These are phyloP conservation scores for Aphelinus atriplicis DNA, from an alignment of 1,140 invertebrate genomes.

Conservation along the genomic window DNA sequence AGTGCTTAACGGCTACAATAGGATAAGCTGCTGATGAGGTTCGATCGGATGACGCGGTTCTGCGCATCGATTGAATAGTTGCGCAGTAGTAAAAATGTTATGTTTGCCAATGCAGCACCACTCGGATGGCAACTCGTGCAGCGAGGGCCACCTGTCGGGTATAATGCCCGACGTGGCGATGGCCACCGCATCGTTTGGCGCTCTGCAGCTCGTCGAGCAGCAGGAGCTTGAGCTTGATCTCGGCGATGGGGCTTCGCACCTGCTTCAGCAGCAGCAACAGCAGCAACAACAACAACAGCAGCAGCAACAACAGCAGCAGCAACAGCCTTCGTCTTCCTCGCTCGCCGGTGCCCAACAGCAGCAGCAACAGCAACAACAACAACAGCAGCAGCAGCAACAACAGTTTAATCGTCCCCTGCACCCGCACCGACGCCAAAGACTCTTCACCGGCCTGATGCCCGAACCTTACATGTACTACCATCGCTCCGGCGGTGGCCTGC, in stretches of 20 bases:
- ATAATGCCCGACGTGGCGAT: constrained; percentile 91
- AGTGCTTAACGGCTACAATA: no score
- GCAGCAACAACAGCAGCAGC: constrained; percentile 17
- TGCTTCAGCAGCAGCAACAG: constrained; percentile 53
- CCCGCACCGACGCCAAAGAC: constrained; percentile 60
- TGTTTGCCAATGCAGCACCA: constrained; percentile 49
- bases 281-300: constrained; percentile 29
- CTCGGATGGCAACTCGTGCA: constrained; percentile 70
- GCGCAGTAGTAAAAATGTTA: no score
- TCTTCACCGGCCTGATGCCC: constrained; percentile 56
- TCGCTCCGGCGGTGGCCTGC: constrained; percentile 58
- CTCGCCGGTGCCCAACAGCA: neutral
- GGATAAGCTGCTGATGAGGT: no score
- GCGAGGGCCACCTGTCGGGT: constrained; percentile 79
- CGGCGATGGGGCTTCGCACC: constrained; percentile 77
- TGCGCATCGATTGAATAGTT: no score
- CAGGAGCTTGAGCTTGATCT: constrained; percentile 77
- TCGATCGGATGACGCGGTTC: no score
- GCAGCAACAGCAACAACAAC: constrained; percentile 25
- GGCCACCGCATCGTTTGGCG: constrained; percentile 79
- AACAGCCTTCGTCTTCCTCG: neutral
- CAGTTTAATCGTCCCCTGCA: constrained; percentile 54
- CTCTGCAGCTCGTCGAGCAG: constrained; percentile 75
- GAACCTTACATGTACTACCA: constrained; percentile 62
- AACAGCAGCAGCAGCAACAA: constrained; percentile 46